Evolutionary conservation across 2,888 invertebrate genomes (phyloP).

Genomic region (Aplocera efformata): DNA sequence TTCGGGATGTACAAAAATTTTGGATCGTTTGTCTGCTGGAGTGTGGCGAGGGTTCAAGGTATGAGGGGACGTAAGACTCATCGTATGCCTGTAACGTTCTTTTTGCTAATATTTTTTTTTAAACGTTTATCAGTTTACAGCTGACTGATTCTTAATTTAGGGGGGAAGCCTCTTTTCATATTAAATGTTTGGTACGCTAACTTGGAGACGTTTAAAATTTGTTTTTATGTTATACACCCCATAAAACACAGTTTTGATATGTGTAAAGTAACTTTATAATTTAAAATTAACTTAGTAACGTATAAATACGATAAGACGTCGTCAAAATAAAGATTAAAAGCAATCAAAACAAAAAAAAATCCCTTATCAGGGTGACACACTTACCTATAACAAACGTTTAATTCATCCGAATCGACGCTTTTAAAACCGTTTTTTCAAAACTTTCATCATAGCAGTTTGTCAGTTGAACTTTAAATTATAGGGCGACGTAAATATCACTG

Average conservation of each 20-base stretch:
- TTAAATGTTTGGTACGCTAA: no score
- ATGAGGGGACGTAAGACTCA: slow-evolving; percentile 60
- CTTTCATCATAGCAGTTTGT: slow-evolving; percentile 10
- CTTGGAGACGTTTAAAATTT: no score
- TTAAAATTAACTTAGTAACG: no score
- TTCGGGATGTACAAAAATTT: slow-evolving; percentile 30
- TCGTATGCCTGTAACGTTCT: slow-evolving; percentile 47
- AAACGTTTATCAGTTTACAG: slow-evolving; percentile 56
- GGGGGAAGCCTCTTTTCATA: slow-evolving; percentile 1
- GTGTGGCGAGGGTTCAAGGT: slow-evolving; percentile 66
- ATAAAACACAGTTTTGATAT: no score
- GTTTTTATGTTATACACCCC: no score
- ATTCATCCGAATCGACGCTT: slow-evolving; percentile 41
- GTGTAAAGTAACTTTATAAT: no score
- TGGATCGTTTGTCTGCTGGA: slow-evolving; percentile 57
- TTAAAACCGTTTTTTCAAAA: slow-evolving; percentile 42
- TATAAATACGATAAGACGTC: not conserved
- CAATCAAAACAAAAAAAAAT: slow-evolving; percentile 22
- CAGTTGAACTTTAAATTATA: slow-evolving; percentile 14
- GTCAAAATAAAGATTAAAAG: slow-evolving; percentile 15
- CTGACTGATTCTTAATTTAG: slow-evolving; percentile 34
- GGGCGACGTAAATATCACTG: slow-evolving; percentile 33
- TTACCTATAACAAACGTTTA: slow-evolving; percentile 39
- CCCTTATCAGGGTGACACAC: slow-evolving; percentile 26
- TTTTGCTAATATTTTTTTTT: slow-evolving; percentile 53